A percentile compares a stretch with the other conserved stretches of the same genome.
phyloP scores from a whole-genome alignment of 1,140 invertebrate genomes.

The Drosophila azteca region DNA sequence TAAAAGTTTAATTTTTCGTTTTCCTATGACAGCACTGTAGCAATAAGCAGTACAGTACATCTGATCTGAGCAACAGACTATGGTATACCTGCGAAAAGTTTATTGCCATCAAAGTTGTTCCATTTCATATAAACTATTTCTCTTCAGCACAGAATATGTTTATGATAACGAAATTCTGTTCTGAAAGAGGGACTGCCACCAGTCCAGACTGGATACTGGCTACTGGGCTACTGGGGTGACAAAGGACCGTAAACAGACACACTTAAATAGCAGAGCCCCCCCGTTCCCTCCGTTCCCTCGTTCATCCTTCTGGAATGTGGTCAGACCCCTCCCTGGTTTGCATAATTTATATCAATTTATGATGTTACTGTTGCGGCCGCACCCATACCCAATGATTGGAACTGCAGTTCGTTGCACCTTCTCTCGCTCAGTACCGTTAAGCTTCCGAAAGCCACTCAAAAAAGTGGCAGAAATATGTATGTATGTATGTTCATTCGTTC shows the following conservation, averaged over 20 bases:
- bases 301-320: slow-evolving; percentile 2
- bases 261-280: too few species aligned
- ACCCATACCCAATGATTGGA: slow-evolving; percentile 42
- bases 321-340: slow-evolving; percentile 37
- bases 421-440: slow-evolving; percentile 3
- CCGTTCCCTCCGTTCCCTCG: too few species aligned
- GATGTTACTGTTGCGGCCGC: slow-evolving; percentile 29
- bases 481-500: slow-evolving; percentile 27
- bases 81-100: too few species aligned
- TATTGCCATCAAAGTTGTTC: too few species aligned
- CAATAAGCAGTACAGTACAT: too few species aligned
- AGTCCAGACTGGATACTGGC: too few species aligned
- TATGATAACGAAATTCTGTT: too few species aligned
- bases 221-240: too few species aligned
- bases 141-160: not conserved
- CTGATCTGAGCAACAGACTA: too few species aligned
- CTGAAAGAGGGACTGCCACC: too few species aligned
- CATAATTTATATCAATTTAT: slow-evolving; percentile 62
- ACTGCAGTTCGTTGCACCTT: slow-evolving; percentile 69
- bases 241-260: too few species aligned
- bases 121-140: too few species aligned
- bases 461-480: slow-evolving; percentile 33
- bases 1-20: slow-evolving; percentile 54
- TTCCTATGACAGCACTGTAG: slow-evolving; percentile 1
- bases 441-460: slow-evolving; percentile 45